Evolutionary conservation across 2,888 invertebrate genomes (phyloP), one percentile per base, ranked within the genome.

Genomic region (Chrysolina oricalcia): DNA sequence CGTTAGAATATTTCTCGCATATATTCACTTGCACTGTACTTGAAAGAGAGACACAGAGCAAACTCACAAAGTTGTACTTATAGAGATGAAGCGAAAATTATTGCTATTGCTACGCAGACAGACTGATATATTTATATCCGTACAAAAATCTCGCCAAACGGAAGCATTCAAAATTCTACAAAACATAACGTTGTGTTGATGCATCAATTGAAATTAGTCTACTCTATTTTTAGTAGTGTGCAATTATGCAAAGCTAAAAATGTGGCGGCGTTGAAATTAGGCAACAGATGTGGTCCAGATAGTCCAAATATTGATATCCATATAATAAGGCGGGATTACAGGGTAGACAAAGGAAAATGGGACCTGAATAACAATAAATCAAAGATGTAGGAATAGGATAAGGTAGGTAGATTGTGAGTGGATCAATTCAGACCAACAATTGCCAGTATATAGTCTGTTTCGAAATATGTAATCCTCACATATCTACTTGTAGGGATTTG

Each of bases 181-280:
- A 35, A 59, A 17, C 1, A 59, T 35, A 15, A n/a, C 27, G 27
- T 15, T n/a, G 59, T 23, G 17, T 17, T n/a, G n/a, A n/a, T 67
- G 13, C 53, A 50, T 67, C 67, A 67, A 35, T 50, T 9, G 23
- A 27, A 48, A 48, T 65, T 66, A 50, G 48, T 50, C 35, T 67
- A 40, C 23, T 48, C 67, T 67, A 67, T 67, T 67, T 67, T 50
- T 50, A 53, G 67, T 40, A 11, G 35, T 59, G 50, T 53, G 67
- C 67, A 67, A 67, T 66, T 67, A 53, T 67, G 67, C 67, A 50
- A 67, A 67, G 27, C 1, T 23, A 67, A 35, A 27, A 53, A 53
- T 27, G 21, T 67, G 67, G 50, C 48, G 35, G n/a, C 53, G 53
- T 27, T 50, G 23, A 67, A 9, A 53, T 66, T 23, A 35, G 48